Base-by-base conservation (phyloP, 2,797 vertebrate genomes). In the Rallus crepitans region DNA sequence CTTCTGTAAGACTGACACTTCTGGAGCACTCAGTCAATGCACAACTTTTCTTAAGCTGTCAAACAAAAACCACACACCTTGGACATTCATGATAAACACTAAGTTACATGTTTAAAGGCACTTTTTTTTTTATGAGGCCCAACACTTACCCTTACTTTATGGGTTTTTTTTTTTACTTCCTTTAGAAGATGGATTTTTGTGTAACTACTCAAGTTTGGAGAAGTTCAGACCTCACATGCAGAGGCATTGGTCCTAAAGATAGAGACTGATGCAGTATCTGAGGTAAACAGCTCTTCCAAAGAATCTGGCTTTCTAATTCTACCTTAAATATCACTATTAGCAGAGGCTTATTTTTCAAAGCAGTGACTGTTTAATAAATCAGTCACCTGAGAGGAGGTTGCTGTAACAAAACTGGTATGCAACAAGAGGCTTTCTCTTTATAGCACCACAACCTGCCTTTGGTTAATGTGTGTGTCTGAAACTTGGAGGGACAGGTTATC, bases 371-470 rank as follows among this genome's bases (percentile, higher is more conserved):
- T 45, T 33, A 89, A 25, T 66, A n/a, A 24, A 79, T 57, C 21
- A n/a, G 30, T 37, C 39, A 28, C 6, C 30, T 18, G 50, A 82
- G 33, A 76, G 15, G 50, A 82, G 28, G 82, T 65, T 77, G 48
- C 86, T 84, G 76, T 55, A 60, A 52, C 1, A 57, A n/a, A 77
- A 64, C 24, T 45, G n/a, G 39, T 47, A 63, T 57, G 64, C 82
- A 87, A 61, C 27, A 80, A 37, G 15, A 87, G 57, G 48, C 45
- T 76, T 72, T 11, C 42, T 42, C 71, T 80, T 79, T 56, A 59
- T 86, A 96, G 96, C 93, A 97, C 95, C 85, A 90, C 56, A 82
- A 60, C 15, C 59, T 71, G 72, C 59, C 70, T 95, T 84, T 92
- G 83, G 81, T 90, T 94, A 39, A 73, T 28, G 33, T 25, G 25